Percentiles rank a stretch among this genome's conserved stretches.
Conservation (phyloP, 1,140 invertebrate genomes). For the honey bee (Apis mellifera) region DNA sequence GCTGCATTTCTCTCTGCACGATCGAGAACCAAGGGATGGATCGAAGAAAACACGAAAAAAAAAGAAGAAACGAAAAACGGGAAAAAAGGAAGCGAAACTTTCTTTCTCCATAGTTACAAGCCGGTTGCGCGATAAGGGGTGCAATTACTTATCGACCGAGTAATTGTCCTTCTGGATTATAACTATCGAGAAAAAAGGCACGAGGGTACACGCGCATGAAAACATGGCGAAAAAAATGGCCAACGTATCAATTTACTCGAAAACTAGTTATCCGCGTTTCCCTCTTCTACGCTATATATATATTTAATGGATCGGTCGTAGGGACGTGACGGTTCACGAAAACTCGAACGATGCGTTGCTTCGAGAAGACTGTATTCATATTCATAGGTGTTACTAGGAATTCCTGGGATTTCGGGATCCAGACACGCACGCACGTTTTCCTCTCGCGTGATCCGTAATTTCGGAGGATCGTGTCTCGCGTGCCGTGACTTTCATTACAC, state of each 20-base stretch:
- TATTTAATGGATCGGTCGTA: constrained; percentile 15
- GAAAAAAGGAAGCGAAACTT: neutral
- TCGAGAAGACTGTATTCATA: constrained; percentile 26
- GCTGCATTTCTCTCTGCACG: neutral
- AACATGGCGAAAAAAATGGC: neutral
- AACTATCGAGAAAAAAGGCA: constrained; percentile 26
- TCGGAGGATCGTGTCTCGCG: constrained; percentile 49
- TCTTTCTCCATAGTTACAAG: neutral
- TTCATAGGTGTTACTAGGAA: constrained; percentile 39
- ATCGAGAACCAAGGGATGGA: neutral
- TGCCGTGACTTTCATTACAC: constrained; percentile 24
- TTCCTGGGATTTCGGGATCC: constrained; percentile 41
- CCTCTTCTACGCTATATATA: neutral
- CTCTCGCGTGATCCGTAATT: constrained; percentile 55
- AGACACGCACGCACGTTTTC: neutral
- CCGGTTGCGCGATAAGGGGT: constrained; percentile 4
- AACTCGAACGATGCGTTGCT: neutral
- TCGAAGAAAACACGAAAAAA: neutral
- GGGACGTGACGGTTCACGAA: constrained; percentile 11
- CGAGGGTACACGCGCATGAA: constrained; percentile 3
- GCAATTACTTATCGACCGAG: constrained; percentile 43
- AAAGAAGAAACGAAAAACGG: neutral
- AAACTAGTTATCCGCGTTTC: constrained; percentile 34
- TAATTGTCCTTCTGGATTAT: constrained; percentile 37
- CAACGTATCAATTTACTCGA: constrained; percentile 43